phyloP scores from a whole-genome alignment of 2,113 vertebrate species.

The Bucco capensis region DNA sequence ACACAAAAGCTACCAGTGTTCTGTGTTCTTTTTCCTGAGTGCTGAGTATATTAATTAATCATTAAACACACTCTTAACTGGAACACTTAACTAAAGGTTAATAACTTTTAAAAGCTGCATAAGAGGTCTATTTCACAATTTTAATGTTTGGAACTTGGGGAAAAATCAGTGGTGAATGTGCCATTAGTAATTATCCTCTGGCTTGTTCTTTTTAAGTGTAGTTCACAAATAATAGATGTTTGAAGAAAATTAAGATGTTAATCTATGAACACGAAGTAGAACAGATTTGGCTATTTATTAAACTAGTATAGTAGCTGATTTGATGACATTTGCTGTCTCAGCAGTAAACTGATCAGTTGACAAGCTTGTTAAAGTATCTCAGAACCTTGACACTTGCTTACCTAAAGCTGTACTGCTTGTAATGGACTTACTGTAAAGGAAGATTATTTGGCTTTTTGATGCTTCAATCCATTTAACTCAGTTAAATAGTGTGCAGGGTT shows the following conservation, averaged over 20 bases:
- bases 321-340: not conserved
- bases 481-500: not conserved
- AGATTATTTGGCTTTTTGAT: not conserved
- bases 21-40: not conserved
- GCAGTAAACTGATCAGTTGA: not conserved
- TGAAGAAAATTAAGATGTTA: not conserved
- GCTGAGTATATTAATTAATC: conserved; percentile 29
- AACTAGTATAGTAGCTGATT: not conserved
- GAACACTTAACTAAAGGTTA: conserved; percentile 14
- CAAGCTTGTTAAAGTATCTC: not conserved
- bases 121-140: not conserved
- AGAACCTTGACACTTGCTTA: not conserved
- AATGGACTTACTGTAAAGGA: not conserved
- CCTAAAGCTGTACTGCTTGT: not conserved
- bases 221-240: not conserved
- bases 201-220: not conserved
- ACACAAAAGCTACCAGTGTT: not conserved
- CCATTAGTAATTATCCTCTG: not conserved
- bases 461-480: not conserved
- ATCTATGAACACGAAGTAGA: not conserved
- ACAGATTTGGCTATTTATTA: not conserved
- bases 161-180: not conserved
- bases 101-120: not conserved
- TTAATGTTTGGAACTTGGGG: not conserved
- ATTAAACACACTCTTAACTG: conserved; percentile 21